Base-by-base conservation (phyloP, 2,888 invertebrate species). In the Standfussiana lucernea region DNA sequence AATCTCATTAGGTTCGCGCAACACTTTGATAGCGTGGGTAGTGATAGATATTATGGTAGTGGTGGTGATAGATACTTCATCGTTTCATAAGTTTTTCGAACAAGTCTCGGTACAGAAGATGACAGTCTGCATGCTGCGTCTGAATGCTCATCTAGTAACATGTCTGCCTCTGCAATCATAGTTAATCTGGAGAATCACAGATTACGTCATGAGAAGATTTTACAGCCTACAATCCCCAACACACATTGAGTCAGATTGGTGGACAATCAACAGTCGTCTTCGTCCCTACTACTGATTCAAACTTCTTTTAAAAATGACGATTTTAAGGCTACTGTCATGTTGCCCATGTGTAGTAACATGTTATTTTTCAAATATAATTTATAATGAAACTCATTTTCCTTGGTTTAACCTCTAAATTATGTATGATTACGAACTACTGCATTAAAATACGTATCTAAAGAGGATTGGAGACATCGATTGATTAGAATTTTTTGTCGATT, bases 331-430 rank as follows among this genome's bases (percentile, higher is more conserved):
- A 37, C 24, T 28, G 37, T 18, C 40, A 72, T 28, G 15, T 28
- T 37, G 50, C 37, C 50, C n/a, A 72, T 61, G 47, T 77, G 56
- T 53, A 53, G 45, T 45, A 64, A 24, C 13, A 50, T 77, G 40
- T 73, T 56, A 42, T 68, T 68, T 64, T 59, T 69, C 42, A 56
- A 37, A 75, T 35, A 28, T 2, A 42, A 72, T 71, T 71, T 71
- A 71, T 45, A 68, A 64, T 59, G 50, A 68, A 68, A 62, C 61
- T 35, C 10, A 82, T 77, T 67, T 77, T 81, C 62, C 67, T 77
- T 37, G 67, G 67, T 82, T 37, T 32, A 77, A 77, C 64, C 83
- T 81, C 67, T 64, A 72, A 77, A 71, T 77, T 68, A 77, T 82
- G 24, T 37, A 82, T 59, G 18, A 82, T 56, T 45, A 45, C 24